phyloP scores from a whole-genome alignment of 2,888 invertebrate genomes.

The Thyatira batis region DNA sequence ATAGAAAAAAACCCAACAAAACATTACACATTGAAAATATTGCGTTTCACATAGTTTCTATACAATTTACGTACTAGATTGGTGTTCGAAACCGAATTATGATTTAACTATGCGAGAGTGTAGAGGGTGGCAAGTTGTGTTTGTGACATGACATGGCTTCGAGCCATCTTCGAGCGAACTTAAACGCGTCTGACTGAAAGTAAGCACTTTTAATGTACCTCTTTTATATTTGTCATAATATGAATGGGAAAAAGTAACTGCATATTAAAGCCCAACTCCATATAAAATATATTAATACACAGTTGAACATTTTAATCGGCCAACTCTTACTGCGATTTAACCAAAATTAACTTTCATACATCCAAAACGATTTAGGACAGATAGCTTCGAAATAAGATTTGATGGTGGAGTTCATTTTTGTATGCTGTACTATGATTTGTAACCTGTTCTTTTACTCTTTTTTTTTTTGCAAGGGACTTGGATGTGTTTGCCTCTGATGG shows the following conservation, averaged over 20 bases:
- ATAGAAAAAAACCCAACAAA: slow-evolving; percentile 64
- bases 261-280: neutral
- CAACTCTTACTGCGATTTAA: no score
- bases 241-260: neutral
- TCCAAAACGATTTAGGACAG: no score
- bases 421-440: no score
- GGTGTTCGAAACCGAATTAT: slow-evolving; percentile 72
- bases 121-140: slow-evolving; percentile 37
- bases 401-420: no score
- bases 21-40: slow-evolving; percentile 69
- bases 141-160: slow-evolving; percentile 29
- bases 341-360: no score
- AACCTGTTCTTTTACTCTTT: no score
- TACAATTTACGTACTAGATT: slow-evolving; percentile 75
- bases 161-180: no score
- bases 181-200: neutral
- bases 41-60: slow-evolving; percentile 61
- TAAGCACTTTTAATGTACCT: neutral
- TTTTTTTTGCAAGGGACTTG: no score
- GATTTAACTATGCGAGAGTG: slow-evolving; percentile 49
- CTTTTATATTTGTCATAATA: neutral
- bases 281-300: neutral
- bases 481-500: no score
- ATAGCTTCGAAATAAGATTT: neutral
- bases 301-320: no score